Evolutionary conservation across 37 sponge, comb jelly and placozoan genomes (phyloP), one percentile per base, ranked within the genome.

Genomic region (Aplysina aerophoba): DNA sequence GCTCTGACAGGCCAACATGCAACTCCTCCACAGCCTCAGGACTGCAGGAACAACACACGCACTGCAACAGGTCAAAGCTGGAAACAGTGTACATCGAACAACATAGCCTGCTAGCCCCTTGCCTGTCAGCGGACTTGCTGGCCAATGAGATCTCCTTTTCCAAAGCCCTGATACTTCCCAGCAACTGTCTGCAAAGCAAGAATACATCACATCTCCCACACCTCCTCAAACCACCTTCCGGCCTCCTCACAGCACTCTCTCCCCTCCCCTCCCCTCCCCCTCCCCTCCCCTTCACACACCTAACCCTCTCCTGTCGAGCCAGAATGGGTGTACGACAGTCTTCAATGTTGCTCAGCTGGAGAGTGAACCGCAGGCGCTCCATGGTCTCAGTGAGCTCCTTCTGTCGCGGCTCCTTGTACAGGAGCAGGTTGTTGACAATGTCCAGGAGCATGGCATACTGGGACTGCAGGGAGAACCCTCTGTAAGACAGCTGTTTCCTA

Each of bases 361-460:
- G 84, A 8, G 64, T 35, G 59, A 96, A 96, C 74, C 83, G 59
- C 88, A 94, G 81, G 53, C 85, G 93, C 61, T 89, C 90, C 39
- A 82, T 74, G 27, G 80, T 80, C 15, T 89, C 92, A 5, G 84
- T 37, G 11, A 60, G 78, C 66, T 93, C 95, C 94, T 95, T 97
- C 69, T 89, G 85, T 59, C 83, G 84, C 3, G 96, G 88, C 54
- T 97, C 94, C 35, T 94, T 93, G 85, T 97, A 85, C 4, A 97
- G 85, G 17, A 97, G 79, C 22, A 97, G 86, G 55, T 97, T 97
- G 74, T 89, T 95, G 44, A 97, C 37, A 50, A 97, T 95, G 73
- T 97, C 96, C 61, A 91, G 77, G 15, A 97, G 84, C 62, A 97
- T 57, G 12, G 83, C 77, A 63, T 95, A 91, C 86, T 97, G 98